Percentiles rank a stretch among this genome's conserved stretches.
phyloP scores from a whole-genome alignment of 2,888 invertebrate genomes.

The Colletes collaris region DNA sequence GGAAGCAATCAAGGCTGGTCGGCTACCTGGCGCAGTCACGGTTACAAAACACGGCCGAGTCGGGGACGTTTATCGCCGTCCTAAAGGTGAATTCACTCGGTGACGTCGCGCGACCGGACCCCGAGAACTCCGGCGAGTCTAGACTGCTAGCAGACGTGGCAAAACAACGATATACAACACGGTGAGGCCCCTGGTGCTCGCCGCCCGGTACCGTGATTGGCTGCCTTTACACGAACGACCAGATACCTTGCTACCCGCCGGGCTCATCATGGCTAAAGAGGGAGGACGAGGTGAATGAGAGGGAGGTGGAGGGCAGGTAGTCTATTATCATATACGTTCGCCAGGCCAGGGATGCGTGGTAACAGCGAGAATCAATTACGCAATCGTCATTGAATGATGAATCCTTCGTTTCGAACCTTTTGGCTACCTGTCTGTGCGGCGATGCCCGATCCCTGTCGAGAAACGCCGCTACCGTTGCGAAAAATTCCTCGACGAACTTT shows the following conservation, averaged over 20 bases:
- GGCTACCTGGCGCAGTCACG: conserved; percentile 53
- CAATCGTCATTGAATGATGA: conserved; percentile 19
- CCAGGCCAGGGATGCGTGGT: neutral
- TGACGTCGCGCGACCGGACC: conserved; percentile 73
- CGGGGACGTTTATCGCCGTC: conserved; percentile 70
- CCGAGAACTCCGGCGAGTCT: conserved; percentile 71
- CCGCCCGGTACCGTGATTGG: conserved; percentile 57
- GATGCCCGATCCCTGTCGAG: neutral
- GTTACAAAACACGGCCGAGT: conserved; percentile 61
- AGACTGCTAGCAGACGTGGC: conserved; percentile 80
- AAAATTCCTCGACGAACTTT: too few species aligned
- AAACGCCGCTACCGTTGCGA: neutral
- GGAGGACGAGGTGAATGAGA: neutral
- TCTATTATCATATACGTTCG: conserved; percentile 38
- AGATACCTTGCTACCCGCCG: conserved; percentile 47
- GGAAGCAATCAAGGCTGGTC: conserved; percentile 43
- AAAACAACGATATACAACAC: conserved; percentile 76
- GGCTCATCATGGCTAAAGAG: conserved; percentile 40
- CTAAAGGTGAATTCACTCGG: conserved; percentile 73
- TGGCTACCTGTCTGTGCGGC: too few species aligned
- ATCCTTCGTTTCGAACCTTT: neutral
- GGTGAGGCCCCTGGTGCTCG: conserved; percentile 52
- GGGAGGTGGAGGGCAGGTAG: conserved; percentile 10
- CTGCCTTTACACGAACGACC: conserved; percentile 53
- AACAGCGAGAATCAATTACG: conserved; percentile 28